A percentile compares a stretch with the other conserved stretches of the same genome.
phyloP scores from a whole-genome alignment of 1,140 invertebrate species.

The Eubasilissa regina region DNA sequence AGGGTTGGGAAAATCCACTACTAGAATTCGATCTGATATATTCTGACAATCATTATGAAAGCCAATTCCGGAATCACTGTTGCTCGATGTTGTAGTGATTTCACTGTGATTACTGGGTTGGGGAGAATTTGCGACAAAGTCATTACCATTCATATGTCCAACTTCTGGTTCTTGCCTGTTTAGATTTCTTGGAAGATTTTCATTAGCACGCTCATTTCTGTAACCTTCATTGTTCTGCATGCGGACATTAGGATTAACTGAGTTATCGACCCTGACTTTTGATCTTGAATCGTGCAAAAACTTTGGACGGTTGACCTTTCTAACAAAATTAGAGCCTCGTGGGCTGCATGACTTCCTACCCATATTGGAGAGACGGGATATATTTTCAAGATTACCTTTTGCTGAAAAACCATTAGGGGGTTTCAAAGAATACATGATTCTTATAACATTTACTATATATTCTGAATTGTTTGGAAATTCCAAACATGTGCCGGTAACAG shows the following conservation, averaged over 20 bases:
- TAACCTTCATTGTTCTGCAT: conserved; percentile 36
- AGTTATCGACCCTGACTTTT: conserved; percentile 58
- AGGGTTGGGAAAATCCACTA: conserved; percentile 81
- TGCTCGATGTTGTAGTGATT: conserved; percentile 90
- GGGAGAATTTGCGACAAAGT: conserved; percentile 79
- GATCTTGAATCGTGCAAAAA: conserved; percentile 57
- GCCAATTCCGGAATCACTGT: conserved; percentile 95
- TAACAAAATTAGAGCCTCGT: conserved; percentile 51
- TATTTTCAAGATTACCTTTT: conserved; percentile 65
- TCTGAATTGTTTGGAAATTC: conserved; percentile 94
- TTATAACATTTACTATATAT: conserved; percentile 84
- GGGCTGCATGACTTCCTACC: conserved; percentile 51
- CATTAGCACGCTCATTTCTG: conserved; percentile 33
- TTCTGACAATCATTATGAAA: conserved; percentile 90
- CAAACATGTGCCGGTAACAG: conserved; percentile 80
- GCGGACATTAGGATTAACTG: conserved; percentile 24
- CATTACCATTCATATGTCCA: conserved; percentile 49
- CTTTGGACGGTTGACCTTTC: conserved; percentile 55
- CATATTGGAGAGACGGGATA: conserved; percentile 67
- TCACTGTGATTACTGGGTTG: conserved; percentile 87
- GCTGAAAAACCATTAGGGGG: conserved; percentile 67
- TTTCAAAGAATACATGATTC: conserved; percentile 78
- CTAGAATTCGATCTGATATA: conserved; percentile 85
- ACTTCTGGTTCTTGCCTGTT: conserved; percentile 61
- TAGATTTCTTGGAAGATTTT: conserved; percentile 46